phyloP scores from a whole-genome alignment of 1,140 invertebrate species.

The Saccostrea echinata region DNA sequence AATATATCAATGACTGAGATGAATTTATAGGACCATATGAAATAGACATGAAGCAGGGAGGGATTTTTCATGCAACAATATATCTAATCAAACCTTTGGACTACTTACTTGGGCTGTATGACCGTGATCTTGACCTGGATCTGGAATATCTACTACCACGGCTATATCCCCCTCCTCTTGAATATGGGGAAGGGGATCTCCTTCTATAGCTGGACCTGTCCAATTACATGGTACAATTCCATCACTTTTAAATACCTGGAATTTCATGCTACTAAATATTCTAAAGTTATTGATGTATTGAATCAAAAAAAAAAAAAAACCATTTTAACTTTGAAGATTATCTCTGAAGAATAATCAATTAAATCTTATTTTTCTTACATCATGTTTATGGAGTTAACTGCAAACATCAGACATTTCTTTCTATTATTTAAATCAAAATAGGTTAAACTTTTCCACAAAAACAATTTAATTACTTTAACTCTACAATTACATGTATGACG shows the following conservation, averaged over 20 bases:
- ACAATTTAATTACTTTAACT: too few relatives aligned
- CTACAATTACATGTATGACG: too few relatives aligned
- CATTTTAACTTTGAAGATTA: not conserved
- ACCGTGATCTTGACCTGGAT: constrained; percentile 87
- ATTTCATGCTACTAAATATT: not conserved
- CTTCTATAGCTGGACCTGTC: constrained; percentile 53
- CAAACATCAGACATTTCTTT: too few relatives aligned
- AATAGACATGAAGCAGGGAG: constrained; percentile 11
- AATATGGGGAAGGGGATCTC: constrained; percentile 62
- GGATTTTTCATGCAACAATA: not conserved
- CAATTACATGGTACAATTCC: not conserved
- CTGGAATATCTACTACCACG: constrained; percentile 81
- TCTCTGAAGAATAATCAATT: too few relatives aligned
- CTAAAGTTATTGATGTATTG: not conserved
- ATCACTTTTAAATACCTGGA: not conserved
- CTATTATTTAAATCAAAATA: too few relatives aligned
- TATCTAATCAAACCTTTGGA: not conserved
- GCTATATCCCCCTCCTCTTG: constrained; percentile 59
- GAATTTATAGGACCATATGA: not conserved
- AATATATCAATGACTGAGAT: not conserved
- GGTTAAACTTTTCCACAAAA: too few relatives aligned
- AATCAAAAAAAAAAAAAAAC: constrained; percentile 2
- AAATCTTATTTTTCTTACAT: too few relatives aligned
- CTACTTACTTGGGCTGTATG: constrained; percentile 91
- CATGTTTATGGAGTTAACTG: too few relatives aligned